Evolutionary conservation across 2,888 invertebrate genomes (phyloP), one percentile per base, ranked within the genome.

Genomic region (Cremastobaeus sp.): DNA sequence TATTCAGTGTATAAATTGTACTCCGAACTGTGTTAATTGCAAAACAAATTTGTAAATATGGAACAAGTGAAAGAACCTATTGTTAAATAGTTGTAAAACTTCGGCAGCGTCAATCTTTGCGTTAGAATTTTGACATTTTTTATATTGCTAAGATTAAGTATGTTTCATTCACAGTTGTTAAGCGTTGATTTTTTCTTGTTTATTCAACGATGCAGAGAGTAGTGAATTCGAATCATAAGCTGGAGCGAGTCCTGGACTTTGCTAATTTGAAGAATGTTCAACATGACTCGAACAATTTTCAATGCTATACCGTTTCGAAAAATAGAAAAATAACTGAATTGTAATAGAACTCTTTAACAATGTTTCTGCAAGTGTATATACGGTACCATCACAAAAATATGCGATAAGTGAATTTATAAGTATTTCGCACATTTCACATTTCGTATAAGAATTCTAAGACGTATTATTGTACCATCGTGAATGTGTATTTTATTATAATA

Each of bases 401-500:
- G 74, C 77, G 77, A 76, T 79, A 77, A 77, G 76, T 74, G 69
- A 64, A 77, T 73, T 77, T 35, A 77, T 79, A 79, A 76, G 62
- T 80, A 79, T 77, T 76, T 77, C 80, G 80, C 79, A 80, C 80
- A 79, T 76, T 74, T 77, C 75, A 65, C 62, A 77, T 68, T 77
- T 78, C 76, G 69, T 80, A 78, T 78, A 78, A 78, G 71, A 68
- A 80, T 78, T 78, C 77, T 59, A 79, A 77, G 76, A 80, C 75
- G 78, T 78, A 78, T 80, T 76, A 77, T 78, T 79, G 78, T 82
- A 82, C 81, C 78, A 79, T 81, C 79, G 83, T 82, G 84, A 84
- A 84, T 83, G 84, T 83, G 84, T 84, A 84, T 85, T 85, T 85
- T 85, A 84, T 84, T 84, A 84, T 84, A 80, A 81, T 78, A 79